phyloP scores from a whole-genome alignment of 2,113 vertebrate species.

The Atractosteus spatula region DNA sequence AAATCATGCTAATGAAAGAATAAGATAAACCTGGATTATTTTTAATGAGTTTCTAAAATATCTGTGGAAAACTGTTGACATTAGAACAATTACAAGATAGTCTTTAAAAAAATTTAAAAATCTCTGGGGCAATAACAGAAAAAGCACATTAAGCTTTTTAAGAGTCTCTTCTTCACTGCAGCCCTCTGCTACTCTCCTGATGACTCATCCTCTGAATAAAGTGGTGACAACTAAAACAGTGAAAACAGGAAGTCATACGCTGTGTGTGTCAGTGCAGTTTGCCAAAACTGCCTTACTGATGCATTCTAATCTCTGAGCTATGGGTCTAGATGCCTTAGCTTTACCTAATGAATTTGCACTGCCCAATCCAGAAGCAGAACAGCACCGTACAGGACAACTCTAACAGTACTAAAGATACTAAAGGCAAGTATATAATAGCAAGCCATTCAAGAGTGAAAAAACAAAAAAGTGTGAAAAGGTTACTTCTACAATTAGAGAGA shows the following conservation, averaged over 20 bases:
- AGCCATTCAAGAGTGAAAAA: too few relatives aligned
- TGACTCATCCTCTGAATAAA: not conserved
- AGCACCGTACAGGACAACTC: too few relatives aligned
- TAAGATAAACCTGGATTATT: too few relatives aligned
- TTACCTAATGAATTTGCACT: too few relatives aligned
- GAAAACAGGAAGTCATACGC: not conserved
- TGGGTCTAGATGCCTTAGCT: not conserved
- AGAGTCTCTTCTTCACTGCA: not conserved
- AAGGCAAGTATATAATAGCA: too few relatives aligned
- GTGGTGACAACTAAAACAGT: not conserved
- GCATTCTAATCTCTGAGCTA: not conserved
- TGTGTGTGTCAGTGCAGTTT: not conserved
- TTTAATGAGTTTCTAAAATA: not conserved
- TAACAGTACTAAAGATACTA: too few relatives aligned
- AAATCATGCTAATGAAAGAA: too few relatives aligned
- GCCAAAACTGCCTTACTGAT: not conserved
- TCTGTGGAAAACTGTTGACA: not conserved
- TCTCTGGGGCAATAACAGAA: not conserved
- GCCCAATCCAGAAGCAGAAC: too few relatives aligned
- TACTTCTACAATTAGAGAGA: too few relatives aligned
- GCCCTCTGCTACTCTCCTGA: not conserved
- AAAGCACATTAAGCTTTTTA: not conserved
- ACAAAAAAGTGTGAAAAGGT: too few relatives aligned
- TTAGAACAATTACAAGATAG: not conserved
- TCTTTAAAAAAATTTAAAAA: not conserved